Percentiles rank a stretch among this genome's conserved stretches.
These are phyloP conservation scores for Chelon auratus DNA, from an alignment of 2,797 vertebrate genomes.

Conservation along the genomic window DNA sequence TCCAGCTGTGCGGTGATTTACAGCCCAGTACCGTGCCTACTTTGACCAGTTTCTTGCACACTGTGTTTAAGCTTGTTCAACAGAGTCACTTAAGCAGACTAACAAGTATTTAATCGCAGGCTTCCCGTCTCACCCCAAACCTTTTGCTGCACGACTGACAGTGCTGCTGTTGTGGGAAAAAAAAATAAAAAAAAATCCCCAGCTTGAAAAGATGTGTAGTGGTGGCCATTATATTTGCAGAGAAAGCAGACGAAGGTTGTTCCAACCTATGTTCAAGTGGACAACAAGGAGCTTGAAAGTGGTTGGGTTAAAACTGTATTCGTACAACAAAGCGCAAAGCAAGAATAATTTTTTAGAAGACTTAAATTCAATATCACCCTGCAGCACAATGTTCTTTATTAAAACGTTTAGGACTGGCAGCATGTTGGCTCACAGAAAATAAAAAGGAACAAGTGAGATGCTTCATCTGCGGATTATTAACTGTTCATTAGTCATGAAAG, in stretches of 20 bases:
- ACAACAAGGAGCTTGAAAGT: neutral
- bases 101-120: conserved; percentile 43
- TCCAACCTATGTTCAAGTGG: neutral
- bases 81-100: conserved; percentile 29
- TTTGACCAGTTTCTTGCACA: conserved; percentile 22
- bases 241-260: neutral
- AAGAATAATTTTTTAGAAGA: neutral
- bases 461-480: conserved; percentile 74
- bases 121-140: neutral
- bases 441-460: conserved; percentile 42
- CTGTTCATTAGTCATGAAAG: conserved; percentile 70
- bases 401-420: conserved; percentile 27
- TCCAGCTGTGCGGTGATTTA: conserved; percentile 53
- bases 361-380: conserved; percentile 12
- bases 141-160: neutral
- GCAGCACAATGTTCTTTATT: conserved; percentile 27
- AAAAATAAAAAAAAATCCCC: neutral
- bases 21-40: neutral
- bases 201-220: neutral
- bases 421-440: conserved; percentile 30
- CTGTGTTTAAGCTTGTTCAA: conserved; percentile 36
- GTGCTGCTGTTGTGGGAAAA: neutral
- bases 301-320: neutral
- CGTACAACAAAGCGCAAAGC: neutral
- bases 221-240: neutral